Base-by-base conservation (phyloP, 2,797 vertebrate species). In the Brachymystax lenok region DNA sequence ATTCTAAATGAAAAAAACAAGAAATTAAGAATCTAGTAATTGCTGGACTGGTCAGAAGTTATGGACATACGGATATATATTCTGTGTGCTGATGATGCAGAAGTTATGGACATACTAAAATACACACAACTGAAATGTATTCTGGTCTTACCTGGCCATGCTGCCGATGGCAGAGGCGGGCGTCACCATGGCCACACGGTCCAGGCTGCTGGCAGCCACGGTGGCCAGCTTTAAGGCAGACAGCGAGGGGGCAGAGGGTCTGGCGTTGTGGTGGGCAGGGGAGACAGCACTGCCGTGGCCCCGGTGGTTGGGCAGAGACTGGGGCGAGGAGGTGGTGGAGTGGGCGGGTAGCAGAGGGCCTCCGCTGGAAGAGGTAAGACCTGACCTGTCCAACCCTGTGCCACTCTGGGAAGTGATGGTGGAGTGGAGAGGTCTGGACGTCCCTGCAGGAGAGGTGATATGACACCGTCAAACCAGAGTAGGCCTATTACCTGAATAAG, bases 221-320 rank as follows among this genome's bases (percentile, higher is more conserved):
- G 95, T 96, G 93, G 96, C 96, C 46, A 98, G 95, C 94, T 97
- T 98, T 96, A 98, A 97, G 96, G 96, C 95, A 84, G 96, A 96
- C 81, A 95, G 95, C 85, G 94, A 96, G 63, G 96, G 95, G 75
- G 95, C 94, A 75, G 95, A 96, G 93, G 94, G 95, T 88, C 95
- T 93, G 92, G 95, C 92, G 61, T 92, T 92, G 92, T 96, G 96
- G 86, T 94, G 93, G 92, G 96, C 94, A 1, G 96, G 96, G 80
- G 96, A 96, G 84, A 97, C 94, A 74, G 96, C 96, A 28, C 96
- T 96, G 91, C 96, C 93, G 0, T 94, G 88, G 4, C 92, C 95
- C 0, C 94, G 95, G 91, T 95, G 95, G 92, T 94, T 94, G 84
- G 96, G 95, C 81, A 97, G 94, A 6, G 95, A 94, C 63, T 95